phyloP scores from a whole-genome alignment of 1,140 invertebrate species.

The Anadara kagoshimensis region DNA sequence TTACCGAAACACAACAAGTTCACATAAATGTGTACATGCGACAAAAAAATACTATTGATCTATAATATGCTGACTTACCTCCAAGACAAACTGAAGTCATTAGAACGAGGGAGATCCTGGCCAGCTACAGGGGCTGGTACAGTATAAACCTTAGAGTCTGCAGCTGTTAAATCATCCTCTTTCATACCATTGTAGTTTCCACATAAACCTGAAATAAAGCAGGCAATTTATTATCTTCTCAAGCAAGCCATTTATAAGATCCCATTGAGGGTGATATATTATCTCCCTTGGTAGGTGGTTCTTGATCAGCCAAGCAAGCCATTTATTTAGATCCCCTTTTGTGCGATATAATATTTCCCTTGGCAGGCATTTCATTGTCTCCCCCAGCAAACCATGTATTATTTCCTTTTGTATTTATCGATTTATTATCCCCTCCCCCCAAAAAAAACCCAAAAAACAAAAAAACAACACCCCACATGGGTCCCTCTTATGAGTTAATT shows the following conservation, averaged over 20 bases:
- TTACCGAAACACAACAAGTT: no score
- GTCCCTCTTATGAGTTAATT: no score
- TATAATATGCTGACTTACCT: conserved; percentile 16
- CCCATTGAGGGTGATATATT: neutral
- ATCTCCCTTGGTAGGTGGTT: neutral
- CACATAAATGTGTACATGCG: no score
- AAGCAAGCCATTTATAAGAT: neutral
- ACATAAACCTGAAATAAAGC: conserved; percentile 40
- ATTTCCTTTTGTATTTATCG: no score
- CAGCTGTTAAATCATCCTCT: conserved; percentile 33
- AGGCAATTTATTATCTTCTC: no score
- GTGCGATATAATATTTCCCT: neutral
- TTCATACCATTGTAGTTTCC: conserved; percentile 41
- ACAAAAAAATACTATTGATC: no score
- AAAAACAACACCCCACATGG: no score
- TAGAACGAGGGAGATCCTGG: neutral
- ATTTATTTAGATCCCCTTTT: neutral
- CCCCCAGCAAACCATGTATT: neutral
- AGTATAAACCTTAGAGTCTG: conserved; percentile 2
- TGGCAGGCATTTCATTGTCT: neutral
- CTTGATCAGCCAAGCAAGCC: neutral
- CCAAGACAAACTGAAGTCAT: conserved; percentile 41
- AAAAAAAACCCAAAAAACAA: no score
- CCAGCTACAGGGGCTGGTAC: neutral
- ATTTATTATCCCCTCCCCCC: no score